Evolutionary conservation across 2,888 invertebrate genomes (phyloP), one percentile per base, ranked within the genome.

Genomic region (Cremastinae sp.): DNA sequence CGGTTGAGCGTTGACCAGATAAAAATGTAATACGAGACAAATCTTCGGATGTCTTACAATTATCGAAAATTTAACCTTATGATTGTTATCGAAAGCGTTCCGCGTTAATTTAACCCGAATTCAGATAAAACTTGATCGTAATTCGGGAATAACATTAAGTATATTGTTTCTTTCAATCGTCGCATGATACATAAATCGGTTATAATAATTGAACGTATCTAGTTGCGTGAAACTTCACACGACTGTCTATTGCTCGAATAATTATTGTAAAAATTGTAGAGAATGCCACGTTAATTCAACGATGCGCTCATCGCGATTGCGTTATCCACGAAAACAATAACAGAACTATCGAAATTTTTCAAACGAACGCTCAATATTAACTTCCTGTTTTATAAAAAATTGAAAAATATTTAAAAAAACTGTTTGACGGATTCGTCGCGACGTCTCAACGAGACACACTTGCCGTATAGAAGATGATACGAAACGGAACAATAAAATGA

Each of bases 11-110:
- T 74, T 64, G 36, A 68, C 8, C 14, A 18, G 51, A 12, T 43
- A 59, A 59, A 14, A 43, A 22, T 68, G 47, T 62, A 49, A 56
- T 47, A 56, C 64, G 62, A 58, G 64, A 64, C 36, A 47, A 65
- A 72, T 68, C 68, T 68, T 75, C 45, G 18, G 72, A 62, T 64
- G 58, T 68, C 43, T 54, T 54, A 61, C 61, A 71, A 66, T 43
- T 65, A 41, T 49, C 41, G 12, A 65, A 43, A 41, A 66, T 75
- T 66, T 49, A 66, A 45, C 10, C 14, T 14, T n/a, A 34, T 56
- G 45, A 72, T 73, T 66, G 65, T 66, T 73, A 45, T 58, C 59
- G 36, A 12, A 51, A 51, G 59, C 73, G 73, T 73, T 66, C 10
- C 36, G 38, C 49, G 61, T 75, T 28, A 28, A 72, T 75, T 38